These are phyloP conservation scores for Cordilura impudica DNA, from an alignment of 2,888 invertebrate genomes.

Conservation along the genomic window DNA sequence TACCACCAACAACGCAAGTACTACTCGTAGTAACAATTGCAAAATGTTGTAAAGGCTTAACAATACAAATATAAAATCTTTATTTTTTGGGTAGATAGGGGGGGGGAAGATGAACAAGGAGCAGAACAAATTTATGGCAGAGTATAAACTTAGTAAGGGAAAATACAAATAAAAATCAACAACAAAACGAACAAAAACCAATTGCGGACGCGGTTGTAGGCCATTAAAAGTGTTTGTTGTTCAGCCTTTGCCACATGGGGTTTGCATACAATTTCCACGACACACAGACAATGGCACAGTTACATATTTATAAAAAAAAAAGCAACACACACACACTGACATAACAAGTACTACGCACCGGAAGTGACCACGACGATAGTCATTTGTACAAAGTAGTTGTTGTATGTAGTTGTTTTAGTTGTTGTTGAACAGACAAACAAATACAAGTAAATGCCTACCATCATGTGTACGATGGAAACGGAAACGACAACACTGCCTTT, in stretches of 20 bases:
- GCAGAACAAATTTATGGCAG: slow-evolving; percentile 7
- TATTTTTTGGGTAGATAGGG: neutral
- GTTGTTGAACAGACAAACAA: slow-evolving; percentile 5
- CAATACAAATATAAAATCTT: slow-evolving; percentile 61
- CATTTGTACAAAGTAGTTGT: slow-evolving; percentile 56
- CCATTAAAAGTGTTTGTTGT: slow-evolving; percentile 62
- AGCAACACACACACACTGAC: slow-evolving; percentile 17
- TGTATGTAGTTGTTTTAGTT: slow-evolving; percentile 49
- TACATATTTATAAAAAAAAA: neutral
- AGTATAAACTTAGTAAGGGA: neutral
- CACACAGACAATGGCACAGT: slow-evolving; percentile 16
- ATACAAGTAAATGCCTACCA: neutral
- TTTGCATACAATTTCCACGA: slow-evolving; percentile 50
- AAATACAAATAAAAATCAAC: slow-evolving; percentile 36
- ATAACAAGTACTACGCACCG: slow-evolving; percentile 53
- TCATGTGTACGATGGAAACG: slow-evolving; percentile 1
- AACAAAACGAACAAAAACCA: slow-evolving; percentile 39
- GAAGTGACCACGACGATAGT: slow-evolving; percentile 62
- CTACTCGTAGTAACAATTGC: slow-evolving; percentile 52
- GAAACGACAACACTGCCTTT: slow-evolving; percentile 46
- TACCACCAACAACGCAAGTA: slow-evolving; percentile 28
- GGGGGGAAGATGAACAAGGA: neutral
- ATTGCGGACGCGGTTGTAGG: slow-evolving; percentile 59
- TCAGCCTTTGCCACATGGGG: slow-evolving; percentile 61
- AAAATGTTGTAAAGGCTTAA: slow-evolving; percentile 61